Evolutionary conservation across 30 jellyfish, hydroid and myxozoan species (phyloP).

Genomic region (Turritopsis dohrnii): DNA sequence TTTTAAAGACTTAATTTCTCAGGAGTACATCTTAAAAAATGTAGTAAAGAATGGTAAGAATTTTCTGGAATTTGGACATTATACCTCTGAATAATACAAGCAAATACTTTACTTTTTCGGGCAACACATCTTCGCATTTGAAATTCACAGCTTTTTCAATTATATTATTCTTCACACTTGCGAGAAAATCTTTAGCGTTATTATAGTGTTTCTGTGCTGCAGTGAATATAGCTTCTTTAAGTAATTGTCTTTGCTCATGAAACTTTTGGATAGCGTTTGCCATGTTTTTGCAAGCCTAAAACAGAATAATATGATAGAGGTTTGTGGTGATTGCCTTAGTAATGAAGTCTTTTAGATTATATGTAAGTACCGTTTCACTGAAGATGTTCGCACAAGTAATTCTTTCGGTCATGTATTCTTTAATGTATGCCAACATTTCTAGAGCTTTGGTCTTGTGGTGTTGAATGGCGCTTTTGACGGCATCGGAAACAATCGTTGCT

Average conservation of each 20-base stretch:
- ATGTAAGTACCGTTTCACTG: background rate
- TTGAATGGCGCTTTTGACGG: background rate
- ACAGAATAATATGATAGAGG: background rate
- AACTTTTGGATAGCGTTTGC: slow-evolving; percentile 16
- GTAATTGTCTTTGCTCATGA: slow-evolving; percentile 10
- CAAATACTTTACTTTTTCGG: slow-evolving; percentile 18
- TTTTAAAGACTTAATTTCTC: too few species aligned
- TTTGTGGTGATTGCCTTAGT: background rate
- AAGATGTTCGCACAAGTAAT: slow-evolving; percentile 1
- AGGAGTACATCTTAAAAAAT: too few species aligned
- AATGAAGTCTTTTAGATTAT: too few species aligned
- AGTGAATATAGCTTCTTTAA: slow-evolving; percentile 24
- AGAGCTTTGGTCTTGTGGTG: slow-evolving; percentile 14
- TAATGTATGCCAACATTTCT: slow-evolving; percentile 10
- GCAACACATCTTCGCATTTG: slow-evolving; percentile 26
- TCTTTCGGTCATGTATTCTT: slow-evolving; percentile 3
- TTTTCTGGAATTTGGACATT: too few species aligned
- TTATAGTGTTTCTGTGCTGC: slow-evolving; percentile 16
- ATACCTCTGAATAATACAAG: too few species aligned
- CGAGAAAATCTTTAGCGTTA: slow-evolving; percentile 13
- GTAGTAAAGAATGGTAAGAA: too few species aligned
- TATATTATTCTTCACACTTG: slow-evolving; percentile 5
- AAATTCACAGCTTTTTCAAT: slow-evolving; percentile 30
- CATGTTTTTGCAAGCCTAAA: slow-evolving; percentile 3
- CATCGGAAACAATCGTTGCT: background rate